phyloP scores from a whole-genome alignment of 2,797 vertebrate genomes.

The Trachurus trachurus region DNA sequence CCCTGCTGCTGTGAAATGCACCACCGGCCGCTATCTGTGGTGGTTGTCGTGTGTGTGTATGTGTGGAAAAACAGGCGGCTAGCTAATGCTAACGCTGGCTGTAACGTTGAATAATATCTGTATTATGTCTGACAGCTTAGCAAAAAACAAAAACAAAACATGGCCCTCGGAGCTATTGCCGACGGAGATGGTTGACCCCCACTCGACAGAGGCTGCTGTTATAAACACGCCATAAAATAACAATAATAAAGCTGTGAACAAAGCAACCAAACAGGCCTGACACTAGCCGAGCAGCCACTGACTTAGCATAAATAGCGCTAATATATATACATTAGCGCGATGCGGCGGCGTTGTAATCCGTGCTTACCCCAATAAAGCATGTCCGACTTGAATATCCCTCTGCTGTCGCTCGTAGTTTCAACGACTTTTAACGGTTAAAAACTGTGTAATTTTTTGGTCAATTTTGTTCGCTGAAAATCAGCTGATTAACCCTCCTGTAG shows the following conservation, averaged over 20 bases:
- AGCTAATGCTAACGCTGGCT: constrained; percentile 54
- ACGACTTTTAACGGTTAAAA: constrained; percentile 23
- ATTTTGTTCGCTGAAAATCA: constrained; percentile 75
- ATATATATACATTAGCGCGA: neutral
- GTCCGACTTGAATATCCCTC: constrained; percentile 27
- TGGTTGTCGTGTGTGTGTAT: too few relatives aligned
- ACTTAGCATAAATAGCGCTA: constrained; percentile 79
- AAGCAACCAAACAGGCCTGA: constrained; percentile 70
- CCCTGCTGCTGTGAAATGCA: too few relatives aligned
- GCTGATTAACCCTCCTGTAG: constrained; percentile 78
- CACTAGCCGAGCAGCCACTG: constrained; percentile 63
- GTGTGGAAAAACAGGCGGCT: constrained; percentile 11
- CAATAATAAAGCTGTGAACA: constrained; percentile 45
- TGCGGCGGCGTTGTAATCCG: neutral
- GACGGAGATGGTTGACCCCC: fast-evolving
- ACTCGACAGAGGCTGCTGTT: neutral
- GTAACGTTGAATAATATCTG: neutral
- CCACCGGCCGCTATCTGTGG: neutral
- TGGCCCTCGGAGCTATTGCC: fast-evolving
- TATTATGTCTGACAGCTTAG: neutral
- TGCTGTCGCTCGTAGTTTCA: constrained; percentile 16
- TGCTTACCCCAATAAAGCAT: constrained; percentile 83
- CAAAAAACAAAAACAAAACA: neutral
- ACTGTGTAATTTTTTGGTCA: constrained; percentile 51
- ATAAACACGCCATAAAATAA: neutral